Percentiles rank a stretch among this genome's conserved stretches.
Conservation (phyloP, 2,797 vertebrate genomes). For the Thalassophryne amazonica region DNA sequence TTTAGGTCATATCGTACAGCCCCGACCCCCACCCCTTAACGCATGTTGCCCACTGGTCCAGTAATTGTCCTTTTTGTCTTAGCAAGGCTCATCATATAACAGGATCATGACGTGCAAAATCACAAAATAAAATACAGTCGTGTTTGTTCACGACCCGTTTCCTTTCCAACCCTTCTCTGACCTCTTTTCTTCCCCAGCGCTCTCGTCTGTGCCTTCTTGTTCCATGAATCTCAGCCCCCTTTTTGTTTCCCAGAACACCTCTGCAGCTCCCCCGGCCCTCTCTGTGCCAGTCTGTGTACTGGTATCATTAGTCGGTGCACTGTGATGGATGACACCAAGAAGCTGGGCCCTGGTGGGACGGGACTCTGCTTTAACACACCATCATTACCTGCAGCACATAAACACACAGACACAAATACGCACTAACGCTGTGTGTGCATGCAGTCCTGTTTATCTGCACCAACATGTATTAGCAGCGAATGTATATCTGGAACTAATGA, state of each 20-base stretch:
- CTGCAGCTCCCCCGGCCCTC: slow-evolving; percentile 8
- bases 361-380: slow-evolving; percentile 50
- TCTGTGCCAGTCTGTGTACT: slow-evolving; percentile 41
- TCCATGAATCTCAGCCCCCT: too few species aligned
- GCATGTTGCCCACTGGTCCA: too few species aligned
- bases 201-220: not conserved
- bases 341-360: slow-evolving; percentile 40
- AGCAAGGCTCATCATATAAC: too few species aligned
- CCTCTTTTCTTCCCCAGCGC: not conserved
- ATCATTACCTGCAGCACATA: slow-evolving; percentile 53
- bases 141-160: too few species aligned
- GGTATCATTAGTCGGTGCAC: slow-evolving; percentile 58
- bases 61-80: too few species aligned
- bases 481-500: slow-evolving; percentile 4
- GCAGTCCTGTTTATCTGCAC: not conserved
- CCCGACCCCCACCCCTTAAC: too few species aligned
- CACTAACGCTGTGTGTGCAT: not conserved
- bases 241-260: not conserved
- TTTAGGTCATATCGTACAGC: too few species aligned
- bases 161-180: too few species aligned
- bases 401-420: slow-evolving; percentile 15
- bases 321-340: slow-evolving; percentile 60
- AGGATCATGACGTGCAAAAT: too few species aligned
- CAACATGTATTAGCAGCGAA: slow-evolving; percentile 2
- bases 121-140: too few species aligned